Base-by-base conservation (phyloP, 64 coral and sea anemone species). In the Stichodactyla mertensii region DNA sequence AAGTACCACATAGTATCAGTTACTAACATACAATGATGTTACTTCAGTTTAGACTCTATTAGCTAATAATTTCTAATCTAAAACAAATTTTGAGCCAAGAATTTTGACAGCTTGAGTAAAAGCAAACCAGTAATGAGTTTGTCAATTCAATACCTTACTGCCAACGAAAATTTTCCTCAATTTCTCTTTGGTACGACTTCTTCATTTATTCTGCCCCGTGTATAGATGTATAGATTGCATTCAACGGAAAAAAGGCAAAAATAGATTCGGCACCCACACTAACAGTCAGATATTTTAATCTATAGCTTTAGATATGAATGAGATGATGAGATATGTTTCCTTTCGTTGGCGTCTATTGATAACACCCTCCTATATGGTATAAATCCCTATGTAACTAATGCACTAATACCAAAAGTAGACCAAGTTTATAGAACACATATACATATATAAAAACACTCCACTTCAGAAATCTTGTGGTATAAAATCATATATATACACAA, bases 251-350 rank as follows among this genome's bases (percentile, higher is more conserved):
- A 74, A 66, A 31, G 7, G 69, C 69, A 13, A 74, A 74, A 31
- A 74, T 11, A 28, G 23, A 45, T 45, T 45, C 23, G 26, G 8
- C 69, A 28, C 69, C 69, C 69, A 74, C 69, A 74, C 20, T 7
- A 22, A 70, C 69, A 74, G 69, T 74, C 69, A 74, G 69, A 74
- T 74, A 74, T 74, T 74, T 74, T 8, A 74, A 74, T 74, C 69
- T 23, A 74, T 23, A 74, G 69, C n/a, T 74, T 74, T 74, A 74
- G 69, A 31, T 74, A 19, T 27, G 12, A 31, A 74, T 74, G 23
- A 74, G 69, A 36, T 74, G 69, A 74, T 23, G 26, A 10, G 69
- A 74, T 74, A 74, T n/a, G 69, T 31, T 74, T 74, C 69, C 24
- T 74, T 27, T 18, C 62, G 62, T 66, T 66, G 6, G 22, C 36